A percentile compares a stretch with the other conserved stretches of the same genome.
Conservation (phyloP, 2,797 vertebrate species). For the Xenops minutus region DNA sequence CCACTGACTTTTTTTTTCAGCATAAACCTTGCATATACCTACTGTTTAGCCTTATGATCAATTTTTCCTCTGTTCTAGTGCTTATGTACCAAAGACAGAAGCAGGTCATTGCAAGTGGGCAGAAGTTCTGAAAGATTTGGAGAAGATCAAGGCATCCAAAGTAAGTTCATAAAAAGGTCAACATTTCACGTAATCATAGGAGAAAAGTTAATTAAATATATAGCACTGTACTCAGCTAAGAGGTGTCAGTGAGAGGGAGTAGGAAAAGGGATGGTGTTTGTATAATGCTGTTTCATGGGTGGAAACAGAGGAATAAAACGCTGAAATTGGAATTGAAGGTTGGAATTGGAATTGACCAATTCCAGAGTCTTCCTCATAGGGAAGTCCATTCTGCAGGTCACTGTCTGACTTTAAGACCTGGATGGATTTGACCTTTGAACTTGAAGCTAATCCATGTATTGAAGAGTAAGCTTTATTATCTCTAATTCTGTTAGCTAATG, state of each 20-base stretch:
- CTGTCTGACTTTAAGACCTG: neutral
- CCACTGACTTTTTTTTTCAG: neutral
- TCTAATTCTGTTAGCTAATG: neutral
- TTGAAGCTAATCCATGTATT: neutral
- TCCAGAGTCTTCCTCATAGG: neutral
- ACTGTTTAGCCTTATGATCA: neutral
- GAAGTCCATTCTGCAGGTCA: neutral
- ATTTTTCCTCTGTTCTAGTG: conserved; percentile 52
- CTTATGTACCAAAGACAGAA: conserved; percentile 67
- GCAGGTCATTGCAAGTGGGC: conserved; percentile 45
- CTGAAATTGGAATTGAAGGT: neutral
- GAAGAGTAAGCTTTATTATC: neutral
- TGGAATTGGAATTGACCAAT: neutral
- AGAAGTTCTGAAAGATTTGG: conserved; percentile 61
- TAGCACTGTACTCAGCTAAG: neutral
- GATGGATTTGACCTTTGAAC: neutral
- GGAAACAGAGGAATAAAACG: neutral
- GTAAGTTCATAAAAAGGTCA: conserved; percentile 47
- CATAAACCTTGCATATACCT: neutral
- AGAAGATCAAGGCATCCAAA: conserved; percentile 52
- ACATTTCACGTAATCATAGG: neutral
- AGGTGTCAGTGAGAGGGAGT: neutral
- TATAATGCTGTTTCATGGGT: neutral
- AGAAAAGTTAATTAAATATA: neutral
- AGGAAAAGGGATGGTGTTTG: neutral